Percentiles rank a stretch among this genome's conserved stretches.
phyloP scores from a whole-genome alignment of 2,797 vertebrate genomes.

The Serranus cabrilla region DNA sequence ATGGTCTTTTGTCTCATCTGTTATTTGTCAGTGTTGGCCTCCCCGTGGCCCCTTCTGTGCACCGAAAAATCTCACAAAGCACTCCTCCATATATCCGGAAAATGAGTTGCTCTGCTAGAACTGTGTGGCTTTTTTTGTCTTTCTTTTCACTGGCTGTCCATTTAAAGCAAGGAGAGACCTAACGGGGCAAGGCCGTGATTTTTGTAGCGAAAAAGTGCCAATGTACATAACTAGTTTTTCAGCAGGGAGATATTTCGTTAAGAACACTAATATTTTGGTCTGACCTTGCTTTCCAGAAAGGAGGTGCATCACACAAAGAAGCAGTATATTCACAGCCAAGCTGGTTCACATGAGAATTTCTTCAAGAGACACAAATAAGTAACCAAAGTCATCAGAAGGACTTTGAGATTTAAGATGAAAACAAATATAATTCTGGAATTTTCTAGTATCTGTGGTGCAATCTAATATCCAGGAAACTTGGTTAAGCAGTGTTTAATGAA shows the following conservation, averaged over 20 bases:
- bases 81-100: conserved; percentile 41
- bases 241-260: conserved; percentile 67
- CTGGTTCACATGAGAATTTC: conserved; percentile 21
- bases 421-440: conserved; percentile 52
- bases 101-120: conserved; percentile 26
- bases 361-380: conserved; percentile 24
- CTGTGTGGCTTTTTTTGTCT: conserved; percentile 24
- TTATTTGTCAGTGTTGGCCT: conserved; percentile 63
- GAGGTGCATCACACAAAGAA: conserved; percentile 63
- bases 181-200: conserved; percentile 48
- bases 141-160: conserved; percentile 26
- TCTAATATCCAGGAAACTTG: conserved; percentile 59
- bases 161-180: conserved; percentile 46
- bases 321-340: conserved; percentile 50
- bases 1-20: conserved; percentile 62
- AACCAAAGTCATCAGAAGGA: conserved; percentile 40
- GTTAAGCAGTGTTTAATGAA: conserved; percentile 73
- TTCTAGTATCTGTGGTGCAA: conserved; percentile 55
- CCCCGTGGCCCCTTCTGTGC: conserved; percentile 39
- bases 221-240: conserved; percentile 69
- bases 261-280: conserved; percentile 66
- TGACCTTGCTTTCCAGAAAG: conserved; percentile 56
- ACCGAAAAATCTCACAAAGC: conserved; percentile 51
- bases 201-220: conserved; percentile 61
- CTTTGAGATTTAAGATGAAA: conserved; percentile 53